These are phyloP conservation scores for Eriocheir sinensis DNA, from an alignment of 1,140 invertebrate genomes.

Conservation along the genomic window DNA sequence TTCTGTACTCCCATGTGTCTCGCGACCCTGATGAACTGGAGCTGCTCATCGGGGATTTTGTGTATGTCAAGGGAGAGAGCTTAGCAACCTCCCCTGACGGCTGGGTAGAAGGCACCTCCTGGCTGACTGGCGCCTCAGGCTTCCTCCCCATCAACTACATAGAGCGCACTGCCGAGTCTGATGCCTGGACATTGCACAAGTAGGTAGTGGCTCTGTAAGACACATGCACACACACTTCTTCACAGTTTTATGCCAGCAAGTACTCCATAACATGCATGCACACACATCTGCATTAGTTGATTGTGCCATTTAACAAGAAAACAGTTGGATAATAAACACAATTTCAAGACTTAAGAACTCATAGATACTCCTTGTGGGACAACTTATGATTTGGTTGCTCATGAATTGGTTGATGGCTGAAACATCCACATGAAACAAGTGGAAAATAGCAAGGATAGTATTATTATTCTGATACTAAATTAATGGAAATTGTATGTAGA, in stretches of 20 bases:
- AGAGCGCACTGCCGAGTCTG: conserved; percentile 91
- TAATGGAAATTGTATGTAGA: too few species aligned
- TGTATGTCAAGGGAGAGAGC: conserved; percentile 90
- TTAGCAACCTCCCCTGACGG: conserved; percentile 89
- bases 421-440: too few species aligned
- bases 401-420: too few species aligned
- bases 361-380: too few species aligned
- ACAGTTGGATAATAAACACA: too few species aligned
- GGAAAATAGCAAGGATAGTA: too few species aligned
- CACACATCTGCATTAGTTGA: conserved; percentile 20
- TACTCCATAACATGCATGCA: conserved; percentile 11
- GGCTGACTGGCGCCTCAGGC: conserved; percentile 90
- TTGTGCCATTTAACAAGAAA: too few species aligned
- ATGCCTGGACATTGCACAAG: conserved; percentile 94
- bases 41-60: conserved; percentile 91
- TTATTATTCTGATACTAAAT: too few species aligned
- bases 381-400: too few species aligned
- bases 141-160: conserved; percentile 92
- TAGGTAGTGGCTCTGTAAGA: conserved; percentile 73
- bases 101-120: conserved; percentile 93
- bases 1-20: conserved; percentile 90
- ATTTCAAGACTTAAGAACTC: too few species aligned
- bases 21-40: conserved; percentile 92
- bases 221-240: too few species aligned
- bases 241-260: too few species aligned